Conservation (phyloP, 2,888 invertebrate genomes). For the Neria commutata region DNA sequence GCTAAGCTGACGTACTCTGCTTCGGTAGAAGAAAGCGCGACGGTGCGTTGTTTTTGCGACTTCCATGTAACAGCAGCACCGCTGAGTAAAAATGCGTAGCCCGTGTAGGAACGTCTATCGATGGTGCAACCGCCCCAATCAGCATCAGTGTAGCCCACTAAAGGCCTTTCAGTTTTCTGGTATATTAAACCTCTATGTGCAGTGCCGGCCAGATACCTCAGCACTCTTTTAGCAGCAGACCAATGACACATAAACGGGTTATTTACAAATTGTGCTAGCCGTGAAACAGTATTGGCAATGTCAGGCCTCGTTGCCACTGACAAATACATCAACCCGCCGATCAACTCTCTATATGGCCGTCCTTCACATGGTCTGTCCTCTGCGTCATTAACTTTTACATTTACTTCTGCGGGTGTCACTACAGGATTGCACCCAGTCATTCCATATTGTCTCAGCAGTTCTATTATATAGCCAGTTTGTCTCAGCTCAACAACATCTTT, state of each 20-base stretch:
- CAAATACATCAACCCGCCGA: slow-evolving; percentile 28
- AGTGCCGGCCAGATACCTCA: slow-evolving; percentile 29
- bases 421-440: slow-evolving; percentile 24
- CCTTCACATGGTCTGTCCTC: slow-evolving; percentile 17
- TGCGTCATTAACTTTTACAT: too few species aligned
- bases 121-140: slow-evolving; percentile 29
- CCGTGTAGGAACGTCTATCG: slow-evolving; percentile 32
- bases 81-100: slow-evolving; percentile 28
- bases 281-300: slow-evolving; percentile 17
- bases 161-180: slow-evolving; percentile 4
- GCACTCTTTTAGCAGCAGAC: slow-evolving; percentile 29
- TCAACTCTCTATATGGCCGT: slow-evolving; percentile 26
- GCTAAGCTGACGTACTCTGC: slow-evolving; percentile 31
- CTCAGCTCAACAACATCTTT: not conserved
- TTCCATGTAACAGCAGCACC: slow-evolving; percentile 32
- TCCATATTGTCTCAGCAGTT: slow-evolving; percentile 22
- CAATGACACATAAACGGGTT: slow-evolving; percentile 27
- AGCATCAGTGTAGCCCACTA: slow-evolving; percentile 28
- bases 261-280: slow-evolving; percentile 25
- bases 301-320: slow-evolving; percentile 26
- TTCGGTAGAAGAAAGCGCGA: slow-evolving; percentile 30
- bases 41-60: slow-evolving; percentile 29
- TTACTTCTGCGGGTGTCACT: slow-evolving; percentile 9
- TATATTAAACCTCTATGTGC: slow-evolving; percentile 21
- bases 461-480: slow-evolving; percentile 21